These are phyloP conservation scores for Sylvia borin DNA, from an alignment of 2,797 vertebrate genomes.

Conservation along the genomic window DNA sequence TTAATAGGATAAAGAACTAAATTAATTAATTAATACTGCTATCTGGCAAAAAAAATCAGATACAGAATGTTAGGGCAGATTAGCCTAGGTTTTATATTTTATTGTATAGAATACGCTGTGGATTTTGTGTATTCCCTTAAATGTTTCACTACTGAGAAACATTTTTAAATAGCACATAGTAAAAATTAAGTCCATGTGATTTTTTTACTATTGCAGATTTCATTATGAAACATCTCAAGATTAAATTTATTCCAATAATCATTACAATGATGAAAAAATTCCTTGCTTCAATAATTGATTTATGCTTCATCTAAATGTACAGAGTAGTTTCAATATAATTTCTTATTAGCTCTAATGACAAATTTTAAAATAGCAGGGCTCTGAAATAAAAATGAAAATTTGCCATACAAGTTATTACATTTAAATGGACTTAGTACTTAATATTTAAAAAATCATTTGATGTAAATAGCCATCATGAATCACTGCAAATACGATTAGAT, in stretches of 20 bases:
- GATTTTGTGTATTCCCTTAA: slow-evolving; percentile 12
- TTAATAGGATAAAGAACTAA: neutral
- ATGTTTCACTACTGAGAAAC: slow-evolving; percentile 28
- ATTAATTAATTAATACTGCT: slow-evolving; percentile 6
- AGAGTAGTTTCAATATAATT: slow-evolving; percentile 81
- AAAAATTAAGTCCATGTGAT: slow-evolving; percentile 71
- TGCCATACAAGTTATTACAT: slow-evolving; percentile 82
- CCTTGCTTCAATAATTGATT: slow-evolving; percentile 85
- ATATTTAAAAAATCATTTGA: slow-evolving; percentile 85
- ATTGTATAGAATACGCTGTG: neutral
- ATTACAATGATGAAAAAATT: slow-evolving; percentile 82
- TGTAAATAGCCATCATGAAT: slow-evolving; percentile 85
- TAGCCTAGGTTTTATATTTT: slow-evolving; percentile 22
- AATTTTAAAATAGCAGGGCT: slow-evolving; percentile 81
- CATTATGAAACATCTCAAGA: slow-evolving; percentile 78
- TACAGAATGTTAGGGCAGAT: slow-evolving; percentile 8
- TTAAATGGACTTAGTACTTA: slow-evolving; percentile 86
- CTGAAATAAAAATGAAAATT: slow-evolving; percentile 84
- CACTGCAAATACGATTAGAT: slow-evolving; percentile 79
- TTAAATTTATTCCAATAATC: slow-evolving; percentile 84
- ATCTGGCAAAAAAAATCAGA: slow-evolving; percentile 40
- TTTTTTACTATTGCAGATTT: slow-evolving; percentile 76
- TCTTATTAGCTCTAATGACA: slow-evolving; percentile 83
- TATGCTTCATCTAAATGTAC: slow-evolving; percentile 85
- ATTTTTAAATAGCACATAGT: slow-evolving; percentile 55